Percentiles rank a stretch among this genome's conserved stretches.
phyloP scores from a whole-genome alignment of 1,140 invertebrate genomes.

The Lanistes nyassanus region DNA sequence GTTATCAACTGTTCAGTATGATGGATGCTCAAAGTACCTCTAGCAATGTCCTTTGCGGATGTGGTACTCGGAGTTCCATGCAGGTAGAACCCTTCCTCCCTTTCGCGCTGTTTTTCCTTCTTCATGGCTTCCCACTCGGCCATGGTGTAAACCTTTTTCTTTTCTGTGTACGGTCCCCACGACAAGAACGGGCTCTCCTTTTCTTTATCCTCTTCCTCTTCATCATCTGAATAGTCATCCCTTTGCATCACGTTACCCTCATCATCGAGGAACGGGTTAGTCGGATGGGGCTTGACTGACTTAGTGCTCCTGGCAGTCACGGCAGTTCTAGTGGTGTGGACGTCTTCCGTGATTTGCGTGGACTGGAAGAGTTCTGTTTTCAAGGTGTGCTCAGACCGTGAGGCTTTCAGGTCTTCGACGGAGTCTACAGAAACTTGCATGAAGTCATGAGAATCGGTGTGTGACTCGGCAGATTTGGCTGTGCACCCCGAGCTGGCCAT shows the following conservation, averaged over 20 bases:
- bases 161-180: constrained; percentile 56
- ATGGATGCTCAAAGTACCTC: constrained; percentile 15
- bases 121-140: constrained; percentile 62
- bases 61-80: not conserved
- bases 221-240: constrained; percentile 27
- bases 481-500: constrained; percentile 54
- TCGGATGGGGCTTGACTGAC: constrained; percentile 24
- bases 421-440: constrained; percentile 63
- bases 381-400: constrained; percentile 18
- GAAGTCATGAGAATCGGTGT: constrained; percentile 47
- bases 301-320: constrained; percentile 10
- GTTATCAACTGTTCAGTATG: constrained; percentile 3
- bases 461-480: constrained; percentile 49
- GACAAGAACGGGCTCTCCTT: constrained; percentile 36
- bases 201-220: constrained; percentile 33
- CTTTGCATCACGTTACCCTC: constrained; percentile 42
- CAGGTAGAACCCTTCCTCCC: constrained; percentile 23
- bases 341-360: constrained; percentile 12
- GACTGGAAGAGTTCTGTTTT: constrained; percentile 30
- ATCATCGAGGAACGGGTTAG: constrained; percentile 46
- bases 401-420: constrained; percentile 38
- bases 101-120: constrained; percentile 27
- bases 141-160: constrained; percentile 62
- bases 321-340: constrained; percentile 10
- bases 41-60: not conserved